Evolutionary conservation across 2,113 vertebrate genomes (phyloP), one percentile per base, ranked within the genome.

Genomic region (Acanthochromis polyacanthus): DNA sequence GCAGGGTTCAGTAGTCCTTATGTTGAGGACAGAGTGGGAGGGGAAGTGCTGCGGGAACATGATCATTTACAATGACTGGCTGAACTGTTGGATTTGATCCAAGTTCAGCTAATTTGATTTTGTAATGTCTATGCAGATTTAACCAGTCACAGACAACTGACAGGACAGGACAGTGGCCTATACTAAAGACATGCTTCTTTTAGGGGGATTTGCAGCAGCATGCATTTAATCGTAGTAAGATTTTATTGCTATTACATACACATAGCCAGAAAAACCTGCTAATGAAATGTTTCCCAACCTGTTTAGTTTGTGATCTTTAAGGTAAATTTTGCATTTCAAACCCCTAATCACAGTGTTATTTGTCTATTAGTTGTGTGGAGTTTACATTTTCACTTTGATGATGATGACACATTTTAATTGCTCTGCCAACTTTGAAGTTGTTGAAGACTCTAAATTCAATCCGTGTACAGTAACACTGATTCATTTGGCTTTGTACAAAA

Each of bases 1-100:
- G 75, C 82, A 89, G 85, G 68, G 80, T 85, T 87, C 75, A 86
- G 74, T 88, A 53, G 80, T 83, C 84, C 78, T 87, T 71, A 85
- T 83, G 86, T 60, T 76, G 61, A 77, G 80, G 69, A 83, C 80
- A 82, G 38, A 62, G 67, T 50, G 43, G 78, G 32, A 78, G 60
- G 59, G 64, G 61, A 23, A 71, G 32, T 28, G 65, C 53, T 63
- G 67, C 56, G 28, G 67, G 80, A 75, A 81, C 50, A 71, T 58
- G 48, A 87, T 82, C 78, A 51, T 80, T 88, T 83, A 74, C 67
- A 76, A 73, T 10, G 38, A 79, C 32, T 71, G 80, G 57, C 65
- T 70, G 23, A 70, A 71, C 28, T 46, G 65, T 23, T 82, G 80
- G 78, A 85, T 70, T 77, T 67, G 15, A 85, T 88, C 75, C 79